Base-by-base conservation (phyloP, 2,113 vertebrate genomes). In the Taurulus bubalis region DNA sequence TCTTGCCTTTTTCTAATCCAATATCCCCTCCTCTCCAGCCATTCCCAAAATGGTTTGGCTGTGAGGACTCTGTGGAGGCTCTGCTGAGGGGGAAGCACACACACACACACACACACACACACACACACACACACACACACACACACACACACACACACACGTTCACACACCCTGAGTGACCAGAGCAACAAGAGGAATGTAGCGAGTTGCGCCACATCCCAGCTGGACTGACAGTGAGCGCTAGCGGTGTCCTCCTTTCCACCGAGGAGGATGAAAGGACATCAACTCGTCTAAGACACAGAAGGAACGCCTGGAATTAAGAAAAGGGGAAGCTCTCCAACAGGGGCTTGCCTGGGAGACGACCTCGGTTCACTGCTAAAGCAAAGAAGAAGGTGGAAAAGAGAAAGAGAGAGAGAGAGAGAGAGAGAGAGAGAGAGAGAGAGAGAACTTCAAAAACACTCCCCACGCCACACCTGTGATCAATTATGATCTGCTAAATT, bases 161-260 rank as follows among this genome's bases (percentile, higher is more conserved):
- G 62, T 75, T 85, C 87, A 88, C 92, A 90, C 90, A 89, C 89
- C 86, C 89, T 42, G 73, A 90, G 90, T 93, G 92, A 93, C 92
- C 91, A 92, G 86, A 94, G 93, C 89, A 93, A 91, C 91, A 88
- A 55, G 82, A 94, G 90, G 93, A 94, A 94, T 94, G 92, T 76
- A 88, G 87, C 79, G 4, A 89, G 90, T 93, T 92, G 91, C 87
- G 82, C 92, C 93, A 91, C 92, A 92, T 91, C 92, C 91, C 92
- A 93, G 93, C 91, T 93, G 93, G 93, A 93, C 85, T 85, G 93
- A 91, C 92, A 90, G 91, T 83, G 89, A 90, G 86, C 67, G 26
- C 93, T 91, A 63, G 89, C 51, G 85, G 91, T 92, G 90, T 94
- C 90, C 90, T 93, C 91, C 88, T 91, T 83, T 93, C 90, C 88